These are phyloP conservation scores for Ploceus nigricollis DNA, from an alignment of 2,113 vertebrate genomes.

Conservation along the genomic window DNA sequence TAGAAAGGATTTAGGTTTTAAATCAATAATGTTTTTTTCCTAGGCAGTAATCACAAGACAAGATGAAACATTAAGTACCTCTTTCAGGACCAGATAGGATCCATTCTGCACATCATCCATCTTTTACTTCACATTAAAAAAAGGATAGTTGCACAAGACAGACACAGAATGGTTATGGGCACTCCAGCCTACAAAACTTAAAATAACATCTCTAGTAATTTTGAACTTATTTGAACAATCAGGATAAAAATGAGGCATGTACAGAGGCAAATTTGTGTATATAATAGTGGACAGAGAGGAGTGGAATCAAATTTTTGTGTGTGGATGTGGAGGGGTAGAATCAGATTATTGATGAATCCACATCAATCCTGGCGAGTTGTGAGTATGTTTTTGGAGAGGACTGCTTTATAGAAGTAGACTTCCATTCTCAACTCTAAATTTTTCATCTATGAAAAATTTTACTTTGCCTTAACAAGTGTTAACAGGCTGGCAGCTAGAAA, in stretches of 20 bases:
- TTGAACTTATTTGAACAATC: neutral
- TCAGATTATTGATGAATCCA: neutral
- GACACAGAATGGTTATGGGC: neutral
- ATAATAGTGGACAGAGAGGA: neutral
- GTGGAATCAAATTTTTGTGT: neutral
- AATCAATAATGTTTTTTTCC: constrained; percentile 58
- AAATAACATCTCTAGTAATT: neutral
- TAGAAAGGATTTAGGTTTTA: constrained; percentile 38
- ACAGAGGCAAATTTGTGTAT: neutral
- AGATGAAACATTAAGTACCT: constrained; percentile 42
- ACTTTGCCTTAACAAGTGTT: neutral
- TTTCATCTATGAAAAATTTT: neutral
- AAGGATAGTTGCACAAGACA: neutral
- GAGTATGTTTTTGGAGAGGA: neutral
- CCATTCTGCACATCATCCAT: neutral
- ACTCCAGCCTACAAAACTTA: neutral
- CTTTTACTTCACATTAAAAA: constrained; percentile 13
- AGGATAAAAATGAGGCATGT: neutral
- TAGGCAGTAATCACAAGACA: constrained; percentile 27
- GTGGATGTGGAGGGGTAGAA: neutral
- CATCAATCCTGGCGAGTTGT: neutral
- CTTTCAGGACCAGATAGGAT: constrained; percentile 21
- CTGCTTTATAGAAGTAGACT: neutral
- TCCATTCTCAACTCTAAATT: neutral
- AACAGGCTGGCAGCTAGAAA: neutral